Percentiles rank a stretch among this genome's conserved stretches.
phyloP scores from a whole-genome alignment of 2,888 invertebrate species.

The Troglohyphantes excavatus region DNA sequence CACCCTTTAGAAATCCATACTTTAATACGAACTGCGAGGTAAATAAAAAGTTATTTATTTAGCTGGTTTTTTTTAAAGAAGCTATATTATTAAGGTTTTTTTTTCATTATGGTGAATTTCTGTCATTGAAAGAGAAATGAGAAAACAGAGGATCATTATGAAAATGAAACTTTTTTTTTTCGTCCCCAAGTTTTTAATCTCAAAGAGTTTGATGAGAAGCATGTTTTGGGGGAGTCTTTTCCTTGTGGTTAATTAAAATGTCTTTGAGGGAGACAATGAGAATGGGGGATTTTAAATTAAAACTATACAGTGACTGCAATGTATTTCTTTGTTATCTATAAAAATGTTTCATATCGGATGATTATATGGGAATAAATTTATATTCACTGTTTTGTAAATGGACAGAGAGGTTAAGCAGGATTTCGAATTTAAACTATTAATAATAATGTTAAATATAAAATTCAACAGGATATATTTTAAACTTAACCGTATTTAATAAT shows the following conservation, averaged over 20 bases:
- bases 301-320: background rate
- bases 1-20: slow-evolving; percentile 14
- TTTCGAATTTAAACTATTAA: too few relatives aligned
- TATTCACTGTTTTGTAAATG: too few relatives aligned
- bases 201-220: background rate
- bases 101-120: background rate
- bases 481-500: too few relatives aligned
- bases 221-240: background rate
- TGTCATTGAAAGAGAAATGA: background rate
- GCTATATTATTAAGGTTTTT: background rate
- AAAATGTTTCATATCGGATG: too few relatives aligned
- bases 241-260: slow-evolving; percentile 34
- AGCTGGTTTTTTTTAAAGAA: background rate
- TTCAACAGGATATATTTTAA: too few relatives aligned
- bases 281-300: background rate
- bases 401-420: too few relatives aligned
- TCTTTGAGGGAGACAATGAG: background rate
- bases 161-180: slow-evolving; percentile 7
- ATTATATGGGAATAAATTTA: too few relatives aligned
- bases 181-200: background rate
- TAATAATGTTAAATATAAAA: too few relatives aligned
- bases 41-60: slow-evolving; percentile 27
- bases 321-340: too few relatives aligned
- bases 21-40: slow-evolving; percentile 24
- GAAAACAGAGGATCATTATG: slow-evolving; percentile 18